Evolutionary conservation across 2,113 vertebrate species (phyloP), one percentile per base, ranked within the genome.

Genomic region (Hucho hucho): DNA sequence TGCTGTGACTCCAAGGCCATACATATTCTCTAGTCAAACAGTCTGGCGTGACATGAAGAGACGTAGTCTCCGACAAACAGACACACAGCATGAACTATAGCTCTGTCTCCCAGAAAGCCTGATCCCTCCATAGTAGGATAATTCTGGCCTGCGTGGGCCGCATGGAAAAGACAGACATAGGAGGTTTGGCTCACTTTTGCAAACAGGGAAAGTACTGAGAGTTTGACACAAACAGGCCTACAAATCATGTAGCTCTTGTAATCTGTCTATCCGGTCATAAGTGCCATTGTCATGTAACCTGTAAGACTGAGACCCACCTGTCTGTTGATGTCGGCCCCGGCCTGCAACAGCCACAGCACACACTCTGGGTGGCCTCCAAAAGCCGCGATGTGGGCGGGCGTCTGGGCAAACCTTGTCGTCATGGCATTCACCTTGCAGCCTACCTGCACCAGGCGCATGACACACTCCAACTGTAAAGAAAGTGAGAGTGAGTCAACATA

Each of bases 351-450:
- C 97, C 97, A 99, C 82, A 95, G 81, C 75, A 98, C 92, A 79
- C 97, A 98, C 73, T 95, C 93, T 66, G 96, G 95, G 83, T 98
- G 96, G 70, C 97, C 97, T 86, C 97, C 97, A 7, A 98, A 97
- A 2, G 97, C 96, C 3, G 97, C 96, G 0, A 95, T 96, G 88
- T 98, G 97, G 13, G 95, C 92, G 0, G 97, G 96, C 1, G 97
- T 99, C 92, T 98, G 97, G 69, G 95, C 94, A 80, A 96, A 97
- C 25, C 95, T 94, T 1, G 95, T 96, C 47, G 95, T 98, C 75
- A 86, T 89, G n/a, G 92, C 79, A 77, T 98, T 97, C 73, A 98
- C 94, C 56, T 95, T 92, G 56, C 95, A 97, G 2, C 97, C 97
- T 64, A 94, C 94, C 92, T 95, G 94, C 87, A 98, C 96, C 89